A percentile compares a stretch with the other conserved stretches of the same genome.
Conservation (phyloP, 2,888 invertebrate species). For the Therioaphis trifolii region DNA sequence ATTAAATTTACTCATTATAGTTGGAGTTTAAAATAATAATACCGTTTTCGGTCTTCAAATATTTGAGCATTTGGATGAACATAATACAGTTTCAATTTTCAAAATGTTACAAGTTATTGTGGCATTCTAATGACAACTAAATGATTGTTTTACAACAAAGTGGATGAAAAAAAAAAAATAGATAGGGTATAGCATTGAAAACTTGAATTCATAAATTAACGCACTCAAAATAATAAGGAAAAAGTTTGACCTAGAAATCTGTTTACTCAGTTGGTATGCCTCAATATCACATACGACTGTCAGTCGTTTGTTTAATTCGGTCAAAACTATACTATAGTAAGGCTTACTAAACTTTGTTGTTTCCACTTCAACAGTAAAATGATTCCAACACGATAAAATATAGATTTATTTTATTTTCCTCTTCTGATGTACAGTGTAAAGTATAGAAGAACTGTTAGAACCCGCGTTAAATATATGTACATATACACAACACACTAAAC, state of each 20-base stretch:
- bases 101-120: too few species aligned
- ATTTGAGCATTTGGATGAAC: too few species aligned
- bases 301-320: constrained; percentile 30
- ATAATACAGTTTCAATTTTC: too few species aligned
- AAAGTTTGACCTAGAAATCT: constrained; percentile 46
- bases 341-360: not conserved
- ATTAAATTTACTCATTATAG: too few species aligned
- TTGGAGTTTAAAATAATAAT: too few species aligned
- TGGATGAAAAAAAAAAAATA: too few species aligned
- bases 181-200: not conserved
- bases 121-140: too few species aligned
- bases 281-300: not conserved
- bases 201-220: not conserved
- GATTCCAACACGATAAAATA: constrained; percentile 5
- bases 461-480: too few species aligned
- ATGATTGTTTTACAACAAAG: too few species aligned
- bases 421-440: not conserved
- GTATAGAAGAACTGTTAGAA: too few species aligned
- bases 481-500: too few species aligned
- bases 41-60: too few species aligned
- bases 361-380: not conserved
- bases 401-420: not conserved
- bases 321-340: not conserved
- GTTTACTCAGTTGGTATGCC: constrained; percentile 25
- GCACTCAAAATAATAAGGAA: not conserved